Evolutionary conservation across 2,888 invertebrate genomes (phyloP).

Genomic region (Emmelina monodactyla): DNA sequence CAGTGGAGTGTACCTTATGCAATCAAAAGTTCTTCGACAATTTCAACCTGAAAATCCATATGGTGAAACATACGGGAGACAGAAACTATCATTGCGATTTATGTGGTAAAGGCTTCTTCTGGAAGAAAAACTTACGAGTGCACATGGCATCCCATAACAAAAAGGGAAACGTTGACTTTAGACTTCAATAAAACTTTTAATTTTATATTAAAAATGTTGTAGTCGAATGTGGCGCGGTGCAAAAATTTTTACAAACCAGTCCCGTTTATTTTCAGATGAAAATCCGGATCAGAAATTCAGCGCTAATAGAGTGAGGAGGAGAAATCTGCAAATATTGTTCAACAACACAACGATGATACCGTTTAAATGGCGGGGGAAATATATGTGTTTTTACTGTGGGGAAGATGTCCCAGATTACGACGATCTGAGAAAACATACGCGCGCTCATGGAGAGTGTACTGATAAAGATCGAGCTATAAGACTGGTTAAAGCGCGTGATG

Average conservation of each 20-base stretch:
- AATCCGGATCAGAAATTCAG: constrained; percentile 26
- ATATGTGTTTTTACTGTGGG: constrained; percentile 47
- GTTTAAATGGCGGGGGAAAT: constrained; percentile 48
- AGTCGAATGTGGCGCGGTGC: background rate
- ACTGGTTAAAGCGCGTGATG: constrained; percentile 31
- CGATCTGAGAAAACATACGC: constrained; percentile 32
- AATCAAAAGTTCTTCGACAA: constrained; percentile 29
- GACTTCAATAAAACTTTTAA: too few species aligned
- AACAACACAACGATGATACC: constrained; percentile 48
- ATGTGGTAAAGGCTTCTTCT: constrained; percentile 59
- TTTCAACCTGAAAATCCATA: constrained; percentile 30
- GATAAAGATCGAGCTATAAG: constrained; percentile 31
- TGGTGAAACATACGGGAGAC: constrained; percentile 50
- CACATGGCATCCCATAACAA: constrained; percentile 36
- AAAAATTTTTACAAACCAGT: background rate
- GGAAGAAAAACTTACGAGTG: constrained; percentile 52
- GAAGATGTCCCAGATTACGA: constrained; percentile 25
- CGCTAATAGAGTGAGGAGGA: constrained; percentile 25
- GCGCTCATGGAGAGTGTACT: constrained; percentile 30
- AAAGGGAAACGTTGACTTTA: too few species aligned
- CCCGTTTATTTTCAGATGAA: constrained; percentile 50
- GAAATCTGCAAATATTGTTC: constrained; percentile 42
- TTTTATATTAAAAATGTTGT: too few species aligned
- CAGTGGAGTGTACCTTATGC: constrained; percentile 29
- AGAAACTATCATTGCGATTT: constrained; percentile 57